Percentiles rank a stretch among this genome's conserved stretches.
phyloP scores from a whole-genome alignment of 92 coral and sea anemone species.

The Porites lobata region DNA sequence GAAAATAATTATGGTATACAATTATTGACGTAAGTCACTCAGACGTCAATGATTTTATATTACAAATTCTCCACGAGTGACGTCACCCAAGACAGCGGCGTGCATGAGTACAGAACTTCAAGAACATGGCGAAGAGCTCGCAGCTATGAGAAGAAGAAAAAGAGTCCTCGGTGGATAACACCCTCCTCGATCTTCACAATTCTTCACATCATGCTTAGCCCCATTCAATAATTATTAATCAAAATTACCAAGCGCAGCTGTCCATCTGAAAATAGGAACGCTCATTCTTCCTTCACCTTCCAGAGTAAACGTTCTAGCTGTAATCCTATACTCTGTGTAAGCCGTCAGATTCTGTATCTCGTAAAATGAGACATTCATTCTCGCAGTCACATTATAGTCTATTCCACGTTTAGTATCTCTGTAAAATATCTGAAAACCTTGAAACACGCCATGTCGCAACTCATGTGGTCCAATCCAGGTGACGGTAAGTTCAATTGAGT shows the following conservation, averaged over 20 bases:
- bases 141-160: too few species aligned
- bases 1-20: too few species aligned
- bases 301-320: slow-evolving; percentile 30
- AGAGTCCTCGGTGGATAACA: too few species aligned
- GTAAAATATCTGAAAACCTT: slow-evolving; percentile 45
- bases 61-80: too few species aligned
- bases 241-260: slow-evolving; percentile 17
- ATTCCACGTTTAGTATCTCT: slow-evolving; percentile 19
- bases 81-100: too few species aligned
- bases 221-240: too few species aligned
- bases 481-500: slow-evolving; percentile 16
- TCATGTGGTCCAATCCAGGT: slow-evolving; percentile 30
- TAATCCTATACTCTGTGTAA: slow-evolving; percentile 27
- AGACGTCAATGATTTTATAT: too few species aligned
- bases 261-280: slow-evolving; percentile 26
- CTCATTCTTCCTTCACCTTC: slow-evolving; percentile 45
- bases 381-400: slow-evolving; percentile 28
- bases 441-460: slow-evolving; percentile 35
- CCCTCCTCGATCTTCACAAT: too few species aligned
- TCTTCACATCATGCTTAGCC: too few species aligned
- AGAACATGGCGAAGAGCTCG: too few species aligned
- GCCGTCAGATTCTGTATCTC: slow-evolving; percentile 24
- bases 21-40: too few species aligned
- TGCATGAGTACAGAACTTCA: too few species aligned
- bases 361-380: slow-evolving; percentile 13